A percentile compares a stretch with the other conserved stretches of the same genome.
Conservation (phyloP, 2,113 vertebrate genomes). For the Percina caprodes region DNA sequence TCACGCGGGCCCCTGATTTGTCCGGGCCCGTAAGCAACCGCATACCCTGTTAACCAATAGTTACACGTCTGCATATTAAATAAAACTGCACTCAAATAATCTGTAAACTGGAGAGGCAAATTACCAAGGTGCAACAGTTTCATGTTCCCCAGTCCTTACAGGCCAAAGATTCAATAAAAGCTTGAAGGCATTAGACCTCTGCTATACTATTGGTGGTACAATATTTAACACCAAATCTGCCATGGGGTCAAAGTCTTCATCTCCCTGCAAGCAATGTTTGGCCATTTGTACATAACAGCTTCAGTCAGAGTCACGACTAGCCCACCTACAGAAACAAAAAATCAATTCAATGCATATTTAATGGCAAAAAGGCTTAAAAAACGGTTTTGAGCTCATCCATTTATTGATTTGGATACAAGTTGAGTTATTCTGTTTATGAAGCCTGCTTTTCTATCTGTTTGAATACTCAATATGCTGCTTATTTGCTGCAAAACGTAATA, state of each 20-base stretch:
- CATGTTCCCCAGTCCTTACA: slow-evolving; percentile 22
- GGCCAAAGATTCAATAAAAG: slow-evolving; percentile 26
- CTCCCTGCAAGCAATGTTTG: not conserved
- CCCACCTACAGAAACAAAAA: too few relatives aligned
- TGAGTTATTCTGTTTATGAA: not conserved
- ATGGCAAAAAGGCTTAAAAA: too few relatives aligned
- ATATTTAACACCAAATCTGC: not conserved
- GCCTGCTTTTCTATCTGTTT: not conserved
- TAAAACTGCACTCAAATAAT: slow-evolving; percentile 26
- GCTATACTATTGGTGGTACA: not conserved
- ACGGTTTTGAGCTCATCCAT: too few relatives aligned
- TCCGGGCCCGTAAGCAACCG: too few relatives aligned
- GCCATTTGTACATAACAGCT: not conserved
- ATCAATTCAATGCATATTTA: too few relatives aligned
- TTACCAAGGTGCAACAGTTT: slow-evolving; percentile 38
- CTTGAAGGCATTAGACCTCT: not conserved
- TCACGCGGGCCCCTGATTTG: too few relatives aligned
- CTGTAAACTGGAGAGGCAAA: slow-evolving; percentile 11
- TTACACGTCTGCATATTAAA: not conserved
- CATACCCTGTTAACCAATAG: too few relatives aligned
- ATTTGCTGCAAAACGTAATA: not conserved
- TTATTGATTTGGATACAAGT: too few relatives aligned
- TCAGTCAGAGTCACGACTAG: not conserved
- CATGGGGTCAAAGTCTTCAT: not conserved
- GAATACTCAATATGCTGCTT: not conserved